Conservation (phyloP, 2,113 vertebrate species). For the Okapia johnstoni region DNA sequence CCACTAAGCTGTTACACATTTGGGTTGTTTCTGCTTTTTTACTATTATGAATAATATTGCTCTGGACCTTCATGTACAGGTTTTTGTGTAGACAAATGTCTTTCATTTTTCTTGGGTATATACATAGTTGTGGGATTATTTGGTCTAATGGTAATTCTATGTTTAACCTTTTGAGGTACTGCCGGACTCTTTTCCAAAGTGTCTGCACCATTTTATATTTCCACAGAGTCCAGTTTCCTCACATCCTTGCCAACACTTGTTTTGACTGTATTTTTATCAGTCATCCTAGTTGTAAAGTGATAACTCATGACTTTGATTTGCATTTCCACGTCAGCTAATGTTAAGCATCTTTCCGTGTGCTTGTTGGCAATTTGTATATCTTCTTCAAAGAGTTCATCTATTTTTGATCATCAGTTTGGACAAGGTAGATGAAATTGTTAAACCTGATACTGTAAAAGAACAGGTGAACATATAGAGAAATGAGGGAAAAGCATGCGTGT, state of each 20-base stretch:
- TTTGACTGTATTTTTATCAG: constrained; percentile 7
- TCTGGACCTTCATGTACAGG: background rate
- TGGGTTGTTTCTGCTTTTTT: background rate
- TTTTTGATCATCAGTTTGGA: background rate
- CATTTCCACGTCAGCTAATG: background rate
- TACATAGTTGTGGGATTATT: background rate
- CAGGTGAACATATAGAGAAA: background rate
- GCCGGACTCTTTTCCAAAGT: background rate
- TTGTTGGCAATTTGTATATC: background rate
- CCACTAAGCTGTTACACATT: background rate
- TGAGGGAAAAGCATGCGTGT: background rate
- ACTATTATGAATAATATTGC: background rate
- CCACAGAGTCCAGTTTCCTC: background rate
- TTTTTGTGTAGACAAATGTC: background rate
- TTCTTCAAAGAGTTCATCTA: constrained; percentile 1
- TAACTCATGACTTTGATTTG: constrained; percentile 23
- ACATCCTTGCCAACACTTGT: background rate
- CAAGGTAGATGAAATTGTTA: background rate
- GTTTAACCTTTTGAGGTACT: background rate
- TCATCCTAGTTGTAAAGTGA: background rate
- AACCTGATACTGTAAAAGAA: background rate
- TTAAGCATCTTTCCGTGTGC: background rate
- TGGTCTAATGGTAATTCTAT: background rate
- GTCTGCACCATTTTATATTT: background rate
- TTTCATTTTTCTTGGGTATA: constrained; percentile 24